phyloP scores from a whole-genome alignment of 2,888 invertebrate species.

The Brenthis daphne region DNA sequence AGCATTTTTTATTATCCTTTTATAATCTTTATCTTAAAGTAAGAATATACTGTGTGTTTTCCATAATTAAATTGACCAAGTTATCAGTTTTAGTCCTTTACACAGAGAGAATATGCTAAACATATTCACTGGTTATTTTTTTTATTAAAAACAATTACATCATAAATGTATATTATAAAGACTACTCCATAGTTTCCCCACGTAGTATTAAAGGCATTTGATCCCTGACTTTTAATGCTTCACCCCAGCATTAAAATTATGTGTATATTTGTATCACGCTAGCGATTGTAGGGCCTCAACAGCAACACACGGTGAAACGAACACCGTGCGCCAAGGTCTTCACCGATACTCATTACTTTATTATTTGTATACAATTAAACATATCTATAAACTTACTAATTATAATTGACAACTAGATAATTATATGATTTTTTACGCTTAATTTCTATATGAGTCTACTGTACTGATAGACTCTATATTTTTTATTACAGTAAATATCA shows the following conservation, averaged over 20 bases:
- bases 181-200: conserved; percentile 44
- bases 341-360: conserved; percentile 49
- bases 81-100: too few species aligned
- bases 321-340: conserved; percentile 73
- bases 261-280: conserved; percentile 82
- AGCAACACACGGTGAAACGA: conserved; percentile 58
- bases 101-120: too few species aligned
- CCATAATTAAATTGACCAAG: too few species aligned
- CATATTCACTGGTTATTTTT: too few species aligned
- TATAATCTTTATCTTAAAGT: too few species aligned
- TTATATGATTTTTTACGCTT: too few species aligned
- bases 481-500: too few species aligned
- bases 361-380: conserved; percentile 29
- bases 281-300: conserved; percentile 79
- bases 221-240: conserved; percentile 83
- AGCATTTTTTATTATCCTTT: too few species aligned
- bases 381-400: conserved; percentile 4
- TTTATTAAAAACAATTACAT: not conserved
- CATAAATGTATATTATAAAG: conserved; percentile 3
- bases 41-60: too few species aligned
- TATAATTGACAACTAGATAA: not conserved
- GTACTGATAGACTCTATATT: too few species aligned
- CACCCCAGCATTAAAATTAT: conserved; percentile 82
- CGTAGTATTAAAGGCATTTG: conserved; percentile 79
- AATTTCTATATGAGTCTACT: too few species aligned